Evolutionary conservation across 2,888 invertebrate species (phyloP), one percentile per base, ranked within the genome.

Genomic region (Xanthorhoe spadicearia): DNA sequence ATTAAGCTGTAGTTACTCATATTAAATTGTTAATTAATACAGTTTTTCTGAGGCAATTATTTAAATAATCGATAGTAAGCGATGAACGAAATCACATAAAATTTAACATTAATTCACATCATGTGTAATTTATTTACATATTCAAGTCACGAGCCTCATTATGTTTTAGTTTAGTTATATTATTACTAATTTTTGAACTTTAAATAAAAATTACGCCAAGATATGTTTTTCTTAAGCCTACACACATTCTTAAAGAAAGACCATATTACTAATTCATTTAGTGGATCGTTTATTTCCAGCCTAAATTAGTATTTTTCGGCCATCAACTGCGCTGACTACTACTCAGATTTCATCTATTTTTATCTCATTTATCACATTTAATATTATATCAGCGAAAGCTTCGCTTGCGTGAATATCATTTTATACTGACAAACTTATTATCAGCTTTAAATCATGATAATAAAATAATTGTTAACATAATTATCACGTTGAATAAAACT

Each of bases 291-390:
- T 35, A 55, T 49, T 35, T 49, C 23, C 49, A 49, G 23, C 55
- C 55, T 18, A 43, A 55, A 56, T 46, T 55, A 28, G 28, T 51
- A 46, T 65, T 54, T 60, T 60, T 65, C 32, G 50, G 17, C n/a
- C 51, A 64, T 64, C 46, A 55, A 55, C 28, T 19, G 51, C 43
- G 43, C 54, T 60, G 49, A 59, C 43, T 43, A 55, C 50, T n/a
- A 17, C 59, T 64, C 58, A 59, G 54, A 55, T 64, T 49, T 55
- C 59, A 64, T 64, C 50, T 55, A 18, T 59, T 64, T 23, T 58
- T 15, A 15, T 17, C 7, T 10, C n/a, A 49, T 17, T 46, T 52
- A 52, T 52, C 52, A 9, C 52, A 17, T 23, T 23, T 23, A 23
- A 4, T 23, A 23, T 23, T 0, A 15, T 15, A 48, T 17, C 15